Base-by-base conservation (phyloP, 1,140 invertebrate genomes). In the Hypsibius dujardini region DNA sequence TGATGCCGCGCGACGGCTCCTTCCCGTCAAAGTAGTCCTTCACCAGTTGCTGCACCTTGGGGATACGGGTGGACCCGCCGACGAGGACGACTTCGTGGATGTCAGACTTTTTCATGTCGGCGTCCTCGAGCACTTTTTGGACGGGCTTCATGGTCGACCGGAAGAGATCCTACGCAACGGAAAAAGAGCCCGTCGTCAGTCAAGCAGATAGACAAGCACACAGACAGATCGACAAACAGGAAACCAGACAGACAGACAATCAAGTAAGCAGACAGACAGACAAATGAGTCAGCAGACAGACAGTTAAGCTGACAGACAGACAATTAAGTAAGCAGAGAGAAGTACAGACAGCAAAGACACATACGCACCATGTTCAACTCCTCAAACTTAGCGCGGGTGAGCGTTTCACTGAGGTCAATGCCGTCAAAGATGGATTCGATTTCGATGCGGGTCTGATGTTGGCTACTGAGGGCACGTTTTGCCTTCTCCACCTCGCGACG, bases 341-440 rank as follows among this genome's bases (percentile, higher is more conserved):
- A 28, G 28, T 28, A 28, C 28, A 28, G 28, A 28, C 28, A 28
- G n/a, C 50, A 56, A 56, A n/a, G 7, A 12, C 47, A 46, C 2
- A 3, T 74, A 62, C 74, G 76, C 75, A 83, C 84, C 89, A 97
- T 94, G 84, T 98, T 98, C 77, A 99, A 82, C 81, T 99, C 96
- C 80, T 99, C 96, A 79, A 99, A 99, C 83, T 97, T 98, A 76
- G 96, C 95, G 77, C 96, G 85, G 72, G 96, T 98, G 60, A 99
- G 83, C 12, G 92, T 95, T 82, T 98, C 95, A n/a, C 90, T 94
- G 86, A 99, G 99, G 78, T 99, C 95, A 77, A 97, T 93, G 76
- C 95, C 94, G 78, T 99, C 95, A 77, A 90, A 97, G 85, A 99
- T 90, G 15, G 92, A 95, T 83, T 99, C 96, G 78, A 99, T 97